A percentile compares a stretch with the other conserved stretches of the same genome.
Evolutionary conservation across 2,797 vertebrate species (phyloP).

Genomic region (Chelon auratus): DNA sequence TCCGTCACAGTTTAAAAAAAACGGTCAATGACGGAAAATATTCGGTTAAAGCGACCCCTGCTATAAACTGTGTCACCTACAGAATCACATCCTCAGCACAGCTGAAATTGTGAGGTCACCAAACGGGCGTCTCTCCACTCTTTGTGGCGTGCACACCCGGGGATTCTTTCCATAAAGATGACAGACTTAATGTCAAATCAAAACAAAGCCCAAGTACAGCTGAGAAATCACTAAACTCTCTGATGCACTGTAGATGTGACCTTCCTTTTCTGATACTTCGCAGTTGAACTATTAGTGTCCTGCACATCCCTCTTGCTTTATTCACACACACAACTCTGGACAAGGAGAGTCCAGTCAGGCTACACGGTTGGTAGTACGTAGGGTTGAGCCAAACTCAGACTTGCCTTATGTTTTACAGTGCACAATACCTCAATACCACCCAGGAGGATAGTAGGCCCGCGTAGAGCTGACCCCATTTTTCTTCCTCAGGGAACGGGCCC

Average conservation of each 20-base stretch:
- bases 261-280: too few relatives aligned
- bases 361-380: too few relatives aligned
- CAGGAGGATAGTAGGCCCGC: background rate
- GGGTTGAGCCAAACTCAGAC: too few relatives aligned
- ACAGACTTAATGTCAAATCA: too few relatives aligned
- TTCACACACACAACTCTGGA: background rate
- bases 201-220: too few relatives aligned
- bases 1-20: too few relatives aligned
- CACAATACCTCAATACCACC: background rate
- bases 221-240: too few relatives aligned
- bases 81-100: conserved; percentile 27
- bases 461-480: background rate
- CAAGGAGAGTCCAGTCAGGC: background rate
- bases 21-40: too few relatives aligned
- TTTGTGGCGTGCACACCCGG: background rate
- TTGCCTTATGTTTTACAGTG: conserved; percentile 2
- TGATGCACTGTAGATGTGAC: too few relatives aligned
- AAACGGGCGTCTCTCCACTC: background rate
- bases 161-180: background rate
- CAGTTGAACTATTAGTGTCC: background rate
- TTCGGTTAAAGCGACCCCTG: too few relatives aligned
- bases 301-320: background rate
- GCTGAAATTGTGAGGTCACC: background rate
- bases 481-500: conserved; percentile 1
- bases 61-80: conserved; percentile 5